Evolutionary conservation across 2,113 vertebrate species (phyloP).

Genomic region (Todiramphus saurophagus): DNA sequence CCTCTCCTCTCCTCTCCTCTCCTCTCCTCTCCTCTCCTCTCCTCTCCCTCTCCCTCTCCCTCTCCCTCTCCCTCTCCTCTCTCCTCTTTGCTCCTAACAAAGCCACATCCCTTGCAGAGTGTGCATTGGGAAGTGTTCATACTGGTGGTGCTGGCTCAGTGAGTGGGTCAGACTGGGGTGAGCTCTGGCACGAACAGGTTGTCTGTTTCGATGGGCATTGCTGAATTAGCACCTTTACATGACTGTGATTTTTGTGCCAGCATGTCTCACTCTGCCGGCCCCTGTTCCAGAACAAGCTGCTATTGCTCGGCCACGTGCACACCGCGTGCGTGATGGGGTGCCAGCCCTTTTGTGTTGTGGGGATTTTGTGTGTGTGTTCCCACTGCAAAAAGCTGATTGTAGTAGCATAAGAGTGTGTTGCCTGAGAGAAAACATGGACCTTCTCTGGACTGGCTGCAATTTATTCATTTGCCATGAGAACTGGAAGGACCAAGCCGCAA

Average conservation of each 20-base stretch:
- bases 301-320: fast-evolving
- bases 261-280: background rate
- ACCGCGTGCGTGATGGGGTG: fast-evolving
- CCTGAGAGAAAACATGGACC: background rate
- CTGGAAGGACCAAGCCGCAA: background rate
- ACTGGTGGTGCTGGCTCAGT: background rate
- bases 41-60: background rate
- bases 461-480: background rate
- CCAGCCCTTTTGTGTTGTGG: background rate
- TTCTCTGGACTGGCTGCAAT: background rate
- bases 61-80: too few relatives aligned
- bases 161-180: background rate
- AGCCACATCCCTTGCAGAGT: background rate
- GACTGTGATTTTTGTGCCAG: background rate
- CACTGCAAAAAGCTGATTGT: background rate
- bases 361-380: background rate
- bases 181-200: background rate
- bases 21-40: background rate
- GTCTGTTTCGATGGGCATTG: background rate
- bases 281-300: background rate
- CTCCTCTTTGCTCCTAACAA: background rate
- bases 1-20: too few relatives aligned
- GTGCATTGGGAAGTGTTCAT: background rate
- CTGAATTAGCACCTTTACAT: background rate
- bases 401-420: background rate